These are phyloP conservation scores for Lateolabrax maculatus DNA, from an alignment of 2,797 vertebrate genomes.

Conservation along the genomic window DNA sequence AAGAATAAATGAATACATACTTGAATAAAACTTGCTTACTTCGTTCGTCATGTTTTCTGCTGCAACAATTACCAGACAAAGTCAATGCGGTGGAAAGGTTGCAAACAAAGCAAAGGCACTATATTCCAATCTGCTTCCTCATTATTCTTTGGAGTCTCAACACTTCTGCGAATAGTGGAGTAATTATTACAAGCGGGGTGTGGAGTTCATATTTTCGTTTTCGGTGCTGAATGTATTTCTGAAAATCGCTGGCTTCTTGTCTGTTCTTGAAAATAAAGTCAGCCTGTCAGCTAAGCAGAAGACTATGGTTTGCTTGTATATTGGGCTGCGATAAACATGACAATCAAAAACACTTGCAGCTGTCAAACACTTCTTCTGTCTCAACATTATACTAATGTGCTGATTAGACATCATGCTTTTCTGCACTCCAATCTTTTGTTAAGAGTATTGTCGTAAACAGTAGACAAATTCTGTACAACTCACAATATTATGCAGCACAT, in stretches of 20 bases:
- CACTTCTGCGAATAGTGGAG: conserved; percentile 37
- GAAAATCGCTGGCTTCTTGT: conserved; percentile 38
- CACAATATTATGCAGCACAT: neutral
- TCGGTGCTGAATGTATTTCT: conserved; percentile 22
- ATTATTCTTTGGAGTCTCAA: conserved; percentile 39
- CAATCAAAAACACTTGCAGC: conserved; percentile 49
- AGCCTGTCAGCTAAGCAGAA: conserved; percentile 33
- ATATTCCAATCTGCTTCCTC: conserved; percentile 55
- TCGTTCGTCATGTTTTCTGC: conserved; percentile 56
- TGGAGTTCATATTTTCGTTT: conserved; percentile 39
- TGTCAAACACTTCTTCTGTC: conserved; percentile 29
- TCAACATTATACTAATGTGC: conserved; percentile 21
- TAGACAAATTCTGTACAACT: neutral
- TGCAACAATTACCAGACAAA: conserved; percentile 56
- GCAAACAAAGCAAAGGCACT: conserved; percentile 59
- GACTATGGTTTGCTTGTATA: neutral
- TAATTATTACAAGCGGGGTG: conserved; percentile 53
- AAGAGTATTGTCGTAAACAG: conserved; percentile 21
- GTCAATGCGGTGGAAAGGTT: conserved; percentile 58
- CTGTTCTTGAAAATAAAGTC: conserved; percentile 39
- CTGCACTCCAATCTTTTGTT: conserved; percentile 84
- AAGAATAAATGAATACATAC: conserved; percentile 39
- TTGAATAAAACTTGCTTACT: conserved; percentile 50
- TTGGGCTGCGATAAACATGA: conserved; percentile 1
- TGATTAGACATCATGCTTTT: conserved; percentile 75